Evolutionary conservation across 2,797 vertebrate species (phyloP).

Genomic region (Sebastiscus tertius): DNA sequence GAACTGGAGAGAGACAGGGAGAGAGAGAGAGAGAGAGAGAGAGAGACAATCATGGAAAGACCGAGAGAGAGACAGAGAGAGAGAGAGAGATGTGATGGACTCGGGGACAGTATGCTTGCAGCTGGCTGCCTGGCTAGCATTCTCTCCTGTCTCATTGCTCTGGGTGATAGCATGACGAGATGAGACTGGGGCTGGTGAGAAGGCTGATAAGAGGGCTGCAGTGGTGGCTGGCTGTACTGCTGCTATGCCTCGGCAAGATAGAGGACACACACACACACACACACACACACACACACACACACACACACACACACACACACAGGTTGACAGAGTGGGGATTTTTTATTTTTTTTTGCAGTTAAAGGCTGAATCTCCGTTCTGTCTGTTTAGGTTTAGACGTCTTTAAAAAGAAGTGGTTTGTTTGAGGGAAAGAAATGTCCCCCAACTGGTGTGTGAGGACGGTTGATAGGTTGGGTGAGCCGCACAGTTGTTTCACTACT

Average conservation of each 20-base stretch:
- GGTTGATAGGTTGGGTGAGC: background rate
- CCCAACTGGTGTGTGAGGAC: background rate
- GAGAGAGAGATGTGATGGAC: conserved; percentile 65
- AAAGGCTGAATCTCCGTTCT: conserved; percentile 29
- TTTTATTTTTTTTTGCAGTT: conserved; percentile 21
- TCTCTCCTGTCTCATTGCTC: conserved; percentile 79
- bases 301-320: conserved; percentile 30
- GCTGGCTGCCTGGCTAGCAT: conserved; percentile 69
- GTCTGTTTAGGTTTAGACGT: conserved; percentile 43
- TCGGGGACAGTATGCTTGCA: conserved; percentile 68
- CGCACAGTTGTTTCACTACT: background rate
- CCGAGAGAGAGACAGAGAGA: conserved; percentile 23
- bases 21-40: conserved; percentile 1
- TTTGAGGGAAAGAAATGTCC: conserved; percentile 18
- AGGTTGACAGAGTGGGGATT: conserved; percentile 16
- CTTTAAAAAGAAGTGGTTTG: conserved; percentile 11
- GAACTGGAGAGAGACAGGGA: conserved; percentile 55
- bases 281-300: conserved; percentile 27
- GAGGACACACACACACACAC: conserved; percentile 46
- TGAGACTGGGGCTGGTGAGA: conserved; percentile 75
- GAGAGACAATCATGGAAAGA: conserved; percentile 3
- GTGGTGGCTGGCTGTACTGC: conserved; percentile 64
- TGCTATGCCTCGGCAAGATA: conserved; percentile 61
- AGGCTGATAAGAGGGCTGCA: conserved; percentile 77
- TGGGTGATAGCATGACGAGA: conserved; percentile 78